Evolutionary conservation across 2,888 invertebrate genomes (phyloP).

Genomic region (Orthosia cruda): DNA sequence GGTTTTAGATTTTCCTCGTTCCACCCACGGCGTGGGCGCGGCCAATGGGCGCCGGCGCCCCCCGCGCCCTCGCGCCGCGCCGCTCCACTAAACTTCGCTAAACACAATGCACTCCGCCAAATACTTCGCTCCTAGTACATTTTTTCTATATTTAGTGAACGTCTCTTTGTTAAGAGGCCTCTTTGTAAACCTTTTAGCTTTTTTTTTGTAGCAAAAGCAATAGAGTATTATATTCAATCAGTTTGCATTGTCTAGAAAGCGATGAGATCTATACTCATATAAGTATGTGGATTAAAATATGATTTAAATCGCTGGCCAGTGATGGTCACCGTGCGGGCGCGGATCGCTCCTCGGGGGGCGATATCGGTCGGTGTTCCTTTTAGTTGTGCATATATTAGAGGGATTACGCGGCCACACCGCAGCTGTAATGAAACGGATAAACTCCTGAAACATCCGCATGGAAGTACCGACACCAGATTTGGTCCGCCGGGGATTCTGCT

Average conservation of each 20-base stretch:
- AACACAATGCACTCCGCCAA: constrained; percentile 74
- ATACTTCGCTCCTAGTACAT: constrained; percentile 61
- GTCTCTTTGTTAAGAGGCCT: constrained; percentile 38
- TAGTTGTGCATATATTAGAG: constrained; percentile 90
- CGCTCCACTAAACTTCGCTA: constrained; percentile 76
- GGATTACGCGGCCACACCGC: constrained; percentile 82
- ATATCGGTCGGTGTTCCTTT: constrained; percentile 84
- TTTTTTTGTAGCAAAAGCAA: constrained; percentile 31
- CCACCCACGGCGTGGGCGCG: constrained; percentile 88
- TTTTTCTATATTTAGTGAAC: constrained; percentile 57
- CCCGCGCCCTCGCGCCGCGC: constrained; percentile 74
- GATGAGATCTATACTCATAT: neutral
- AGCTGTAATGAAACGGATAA: constrained; percentile 85
- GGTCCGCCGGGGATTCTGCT: constrained; percentile 42
- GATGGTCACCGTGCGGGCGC: constrained; percentile 84
- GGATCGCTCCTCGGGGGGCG: constrained; percentile 83
- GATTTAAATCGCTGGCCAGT: constrained; percentile 69
- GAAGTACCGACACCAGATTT: constrained; percentile 79
- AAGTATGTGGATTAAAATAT: constrained; percentile 70
- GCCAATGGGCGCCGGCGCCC: constrained; percentile 86
- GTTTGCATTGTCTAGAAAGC: constrained; percentile 26
- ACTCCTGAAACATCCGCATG: constrained; percentile 82
- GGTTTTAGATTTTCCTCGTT: constrained; percentile 84
- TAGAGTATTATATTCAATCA: constrained; percentile 17
- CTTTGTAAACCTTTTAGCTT: constrained; percentile 46